Evolutionary conservation across 2,113 vertebrate genomes (phyloP), one percentile per base, ranked within the genome.

Genomic region (Recurvirostra avosetta): DNA sequence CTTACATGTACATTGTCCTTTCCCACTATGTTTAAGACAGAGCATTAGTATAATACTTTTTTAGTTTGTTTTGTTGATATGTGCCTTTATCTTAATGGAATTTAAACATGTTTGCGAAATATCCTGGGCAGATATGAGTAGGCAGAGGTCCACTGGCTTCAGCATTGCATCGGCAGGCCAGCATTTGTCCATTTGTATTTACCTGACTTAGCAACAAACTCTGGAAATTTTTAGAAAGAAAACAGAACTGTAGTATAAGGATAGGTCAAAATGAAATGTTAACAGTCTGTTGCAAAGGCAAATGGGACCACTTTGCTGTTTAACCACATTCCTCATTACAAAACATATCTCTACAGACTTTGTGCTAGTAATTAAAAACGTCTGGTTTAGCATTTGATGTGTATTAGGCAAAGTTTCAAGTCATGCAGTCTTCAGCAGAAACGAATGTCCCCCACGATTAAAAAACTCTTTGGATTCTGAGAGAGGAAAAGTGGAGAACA

Each of bases 361-460:
- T 83, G 78, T 97, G 95, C 78, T 75, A 88, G 90, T 96, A 98
- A 97, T 97, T 96, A 97, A 95, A 98, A 97, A 77, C 26, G 87
- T 96, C 96, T 97, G 85, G 14, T 89, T 80, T 75, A 87, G 61
- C 72, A 72, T 96, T 97, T 97, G 92, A 95, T 95, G 87, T 85
- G 6, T 78, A 86, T 91, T 95, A 92, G 80, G 89, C 92, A 97
- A 92, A 95, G 52, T 91, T 83, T 96, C 15, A 83, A 96, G 92
- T 91, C 84, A 80, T 96, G 90, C 75, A 92, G 91, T 89, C 88
- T 92, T 92, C 81, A 93, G 80, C 86, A 96, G 95, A 96, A 95
- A 94, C 15, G 1, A 86, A 92, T 92, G 84, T 91, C 87, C 92
- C 56, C 65, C 80, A 85, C n/a, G n/a, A 85, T 49, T 62, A n/a